phyloP scores from a whole-genome alignment of 2,113 vertebrate species.

The Chionodraco myersi region DNA sequence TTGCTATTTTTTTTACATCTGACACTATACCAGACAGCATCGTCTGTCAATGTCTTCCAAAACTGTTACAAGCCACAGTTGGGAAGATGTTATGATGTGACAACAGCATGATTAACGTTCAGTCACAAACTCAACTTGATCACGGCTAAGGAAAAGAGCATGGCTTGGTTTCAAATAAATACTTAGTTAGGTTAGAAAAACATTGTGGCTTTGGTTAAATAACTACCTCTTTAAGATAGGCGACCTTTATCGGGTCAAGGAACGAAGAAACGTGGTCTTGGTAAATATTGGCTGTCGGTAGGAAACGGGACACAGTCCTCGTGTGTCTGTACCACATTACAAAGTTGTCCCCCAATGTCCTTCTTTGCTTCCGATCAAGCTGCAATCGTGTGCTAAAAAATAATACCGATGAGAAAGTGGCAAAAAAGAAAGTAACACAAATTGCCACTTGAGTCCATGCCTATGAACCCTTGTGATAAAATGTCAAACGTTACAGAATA shows the following conservation, averaged over 20 bases:
- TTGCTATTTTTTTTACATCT: slow-evolving; percentile 2
- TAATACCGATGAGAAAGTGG: too few species aligned
- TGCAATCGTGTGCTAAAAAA: too few species aligned
- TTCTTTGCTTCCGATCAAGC: too few species aligned
- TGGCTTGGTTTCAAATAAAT: slow-evolving; percentile 15
- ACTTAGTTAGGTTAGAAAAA: background rate
- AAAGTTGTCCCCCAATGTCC: too few species aligned
- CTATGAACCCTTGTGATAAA: too few species aligned
- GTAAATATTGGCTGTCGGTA: background rate
- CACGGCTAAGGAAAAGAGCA: too few species aligned
- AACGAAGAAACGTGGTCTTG: background rate
- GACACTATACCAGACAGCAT: background rate
- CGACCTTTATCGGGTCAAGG: background rate
- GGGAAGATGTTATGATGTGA: background rate
- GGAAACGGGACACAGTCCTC: background rate
- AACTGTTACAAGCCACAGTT: background rate
- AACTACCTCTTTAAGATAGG: background rate
- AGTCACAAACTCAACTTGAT: too few species aligned
- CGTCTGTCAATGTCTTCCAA: background rate
- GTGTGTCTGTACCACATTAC: too few species aligned
- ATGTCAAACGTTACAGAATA: too few species aligned
- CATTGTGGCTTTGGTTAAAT: slow-evolving; percentile 8
- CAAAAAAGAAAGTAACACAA: too few species aligned
- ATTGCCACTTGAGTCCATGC: too few species aligned
- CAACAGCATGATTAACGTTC: too few species aligned